These are phyloP conservation scores for Ameiurus melas DNA, from an alignment of 2,113 vertebrate genomes.

Conservation along the genomic window DNA sequence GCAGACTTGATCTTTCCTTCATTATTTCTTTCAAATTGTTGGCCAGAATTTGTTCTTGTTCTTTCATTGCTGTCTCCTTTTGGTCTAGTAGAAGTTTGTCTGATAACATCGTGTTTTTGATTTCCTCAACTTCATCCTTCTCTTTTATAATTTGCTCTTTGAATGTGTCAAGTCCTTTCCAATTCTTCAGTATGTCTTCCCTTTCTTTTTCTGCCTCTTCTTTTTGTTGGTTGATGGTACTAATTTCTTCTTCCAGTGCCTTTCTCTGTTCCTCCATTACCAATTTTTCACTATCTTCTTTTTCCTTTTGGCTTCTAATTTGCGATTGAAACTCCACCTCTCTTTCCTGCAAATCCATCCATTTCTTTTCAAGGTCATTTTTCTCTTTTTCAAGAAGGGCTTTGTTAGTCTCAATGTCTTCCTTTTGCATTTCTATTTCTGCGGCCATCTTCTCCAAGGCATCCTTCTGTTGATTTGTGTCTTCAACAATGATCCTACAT, in stretches of 20 bases:
- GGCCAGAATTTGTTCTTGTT: conserved; percentile 7
- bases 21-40: background rate
- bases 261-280: conserved; percentile 30
- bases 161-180: background rate
- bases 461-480: background rate
- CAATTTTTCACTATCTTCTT: background rate
- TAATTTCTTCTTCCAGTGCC: background rate
- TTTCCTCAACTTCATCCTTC: background rate
- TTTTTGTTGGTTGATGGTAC: background rate
- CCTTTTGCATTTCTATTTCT: background rate
- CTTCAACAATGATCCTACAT: background rate
- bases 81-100: background rate
- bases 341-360: conserved; percentile 16
- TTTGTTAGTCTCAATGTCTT: background rate
- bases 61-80: background rate
- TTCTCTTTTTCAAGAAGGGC: background rate
- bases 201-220: conserved; percentile 1
- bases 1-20: conserved; percentile 12
- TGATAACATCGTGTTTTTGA: background rate
- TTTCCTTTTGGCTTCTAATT: background rate
- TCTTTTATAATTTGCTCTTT: background rate
- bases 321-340: background rate
- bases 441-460: background rate
- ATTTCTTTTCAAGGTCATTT: conserved; percentile 17
- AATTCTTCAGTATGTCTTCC: background rate